phyloP scores from a whole-genome alignment of 2,113 vertebrate genomes.

The Fulica atra region DNA sequence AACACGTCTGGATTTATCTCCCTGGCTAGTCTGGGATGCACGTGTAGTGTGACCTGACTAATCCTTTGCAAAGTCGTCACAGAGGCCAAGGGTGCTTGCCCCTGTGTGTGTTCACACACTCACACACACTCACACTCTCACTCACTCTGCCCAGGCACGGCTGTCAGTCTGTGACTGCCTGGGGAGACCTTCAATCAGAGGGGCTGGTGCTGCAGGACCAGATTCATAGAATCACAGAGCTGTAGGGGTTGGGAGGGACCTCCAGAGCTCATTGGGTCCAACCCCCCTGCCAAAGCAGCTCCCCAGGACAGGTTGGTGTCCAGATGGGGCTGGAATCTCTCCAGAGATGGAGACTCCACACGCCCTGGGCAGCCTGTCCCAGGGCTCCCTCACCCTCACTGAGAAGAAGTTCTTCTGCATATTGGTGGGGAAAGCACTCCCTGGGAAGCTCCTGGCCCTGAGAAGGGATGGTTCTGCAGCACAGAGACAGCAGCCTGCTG shows the following conservation, averaged over 20 bases:
- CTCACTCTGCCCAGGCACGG: fast-evolving
- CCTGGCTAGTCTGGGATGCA: background rate
- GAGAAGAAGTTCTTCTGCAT: no score
- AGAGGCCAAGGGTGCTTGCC: background rate
- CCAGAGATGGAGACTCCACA: no score
- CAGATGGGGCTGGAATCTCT: no score
- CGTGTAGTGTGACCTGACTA: background rate
- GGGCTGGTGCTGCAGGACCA: background rate
- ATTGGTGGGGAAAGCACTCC: background rate
- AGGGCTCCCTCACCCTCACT: no score
- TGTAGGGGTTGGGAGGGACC: no score
- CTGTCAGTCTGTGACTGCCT: background rate
- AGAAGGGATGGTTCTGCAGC: background rate
- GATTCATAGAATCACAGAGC: no score
- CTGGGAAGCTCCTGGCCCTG: background rate
- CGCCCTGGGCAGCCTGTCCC: no score
- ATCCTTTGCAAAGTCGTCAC: slow-evolving; percentile 40
- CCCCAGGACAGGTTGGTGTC: no score
- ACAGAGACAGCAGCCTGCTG: background rate
- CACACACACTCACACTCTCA: no score
- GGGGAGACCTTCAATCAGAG: background rate
- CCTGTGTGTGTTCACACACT: background rate
- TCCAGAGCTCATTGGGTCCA: no score
- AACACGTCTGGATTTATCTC: background rate
- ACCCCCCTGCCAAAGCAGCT: no score